These are phyloP conservation scores for Prosopocoilus inquinatus DNA, from an alignment of 2,888 invertebrate species.

Conservation along the genomic window DNA sequence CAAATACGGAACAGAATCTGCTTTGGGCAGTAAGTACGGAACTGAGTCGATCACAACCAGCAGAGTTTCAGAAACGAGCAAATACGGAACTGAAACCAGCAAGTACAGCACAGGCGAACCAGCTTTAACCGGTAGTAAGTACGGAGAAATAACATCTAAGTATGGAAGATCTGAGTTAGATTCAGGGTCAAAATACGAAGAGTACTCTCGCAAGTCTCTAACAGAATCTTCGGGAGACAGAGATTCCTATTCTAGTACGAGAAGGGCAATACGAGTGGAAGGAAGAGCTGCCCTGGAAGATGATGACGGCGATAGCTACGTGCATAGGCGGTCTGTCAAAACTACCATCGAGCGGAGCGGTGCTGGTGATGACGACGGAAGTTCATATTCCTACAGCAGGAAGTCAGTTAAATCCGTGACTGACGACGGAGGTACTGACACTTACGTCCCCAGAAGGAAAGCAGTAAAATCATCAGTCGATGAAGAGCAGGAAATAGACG, in stretches of 20 bases:
- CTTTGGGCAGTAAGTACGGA: not conserved
- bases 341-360: constrained; percentile 35
- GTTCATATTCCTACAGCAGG: constrained; percentile 15
- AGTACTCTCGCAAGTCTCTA: constrained; percentile 10
- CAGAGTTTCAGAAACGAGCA: not conserved
- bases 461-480: constrained; percentile 8
- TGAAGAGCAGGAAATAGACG: constrained; percentile 16
- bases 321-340: constrained; percentile 35
- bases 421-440: constrained; percentile 17
- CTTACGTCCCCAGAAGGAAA: constrained; percentile 12
- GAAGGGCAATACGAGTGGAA: constrained; percentile 12
- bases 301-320: constrained; percentile 37
- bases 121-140: constrained; percentile 7
- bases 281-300: constrained; percentile 9
- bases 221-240: constrained; percentile 12
- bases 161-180: constrained; percentile 17
- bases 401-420: constrained; percentile 8
- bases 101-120: constrained; percentile 3
- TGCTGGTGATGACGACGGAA: constrained; percentile 29
- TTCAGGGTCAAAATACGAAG: constrained; percentile 20
- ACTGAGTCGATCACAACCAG: constrained; percentile 1
- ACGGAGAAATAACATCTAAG: constrained; percentile 20
- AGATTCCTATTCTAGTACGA: constrained; percentile 32
- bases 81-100: constrained; percentile 7
- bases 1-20: constrained; percentile 11